Evolutionary conservation across 2,797 vertebrate species (phyloP).

Genomic region (Amphiprion clarkii): DNA sequence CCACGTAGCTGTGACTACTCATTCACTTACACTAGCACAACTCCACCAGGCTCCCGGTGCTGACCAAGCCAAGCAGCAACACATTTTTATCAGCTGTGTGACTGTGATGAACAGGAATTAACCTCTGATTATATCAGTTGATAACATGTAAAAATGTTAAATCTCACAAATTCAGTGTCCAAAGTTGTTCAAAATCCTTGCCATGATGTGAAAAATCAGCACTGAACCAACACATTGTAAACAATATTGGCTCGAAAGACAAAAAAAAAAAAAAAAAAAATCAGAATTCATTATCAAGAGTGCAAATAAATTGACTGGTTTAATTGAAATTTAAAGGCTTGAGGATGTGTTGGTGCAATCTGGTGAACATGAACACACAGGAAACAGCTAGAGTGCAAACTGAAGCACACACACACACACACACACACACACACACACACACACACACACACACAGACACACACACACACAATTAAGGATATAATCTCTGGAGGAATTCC

Average conservation of each 20-base stretch:
- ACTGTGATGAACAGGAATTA: neutral
- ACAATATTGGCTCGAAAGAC: too few species aligned
- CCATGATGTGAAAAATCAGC: too few species aligned
- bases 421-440: constrained; percentile 55
- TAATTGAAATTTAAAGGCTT: neutral
- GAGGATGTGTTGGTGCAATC: neutral
- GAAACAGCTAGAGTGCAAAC: neutral
- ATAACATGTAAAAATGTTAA: too few species aligned
- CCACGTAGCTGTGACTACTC: constrained; percentile 71
- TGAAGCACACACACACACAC: constrained; percentile 21
- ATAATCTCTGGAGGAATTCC: constrained; percentile 80
- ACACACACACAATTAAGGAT: constrained; percentile 68
- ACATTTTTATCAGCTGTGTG: constrained; percentile 7
- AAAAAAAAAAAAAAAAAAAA: neutral
- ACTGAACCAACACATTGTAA: too few species aligned
- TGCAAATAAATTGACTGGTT: neutral
- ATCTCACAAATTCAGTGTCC: too few species aligned
- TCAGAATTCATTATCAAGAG: too few species aligned
- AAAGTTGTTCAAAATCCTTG: too few species aligned
- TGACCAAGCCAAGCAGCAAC: constrained; percentile 53
- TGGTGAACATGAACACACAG: too few species aligned
- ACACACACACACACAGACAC: constrained; percentile 58
- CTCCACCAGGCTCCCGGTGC: constrained; percentile 49
- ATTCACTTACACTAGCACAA: constrained; percentile 73
- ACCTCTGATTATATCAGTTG: neutral